Evolutionary conservation across 2,113 vertebrate species (phyloP).

Genomic region (Strix aluco): DNA sequence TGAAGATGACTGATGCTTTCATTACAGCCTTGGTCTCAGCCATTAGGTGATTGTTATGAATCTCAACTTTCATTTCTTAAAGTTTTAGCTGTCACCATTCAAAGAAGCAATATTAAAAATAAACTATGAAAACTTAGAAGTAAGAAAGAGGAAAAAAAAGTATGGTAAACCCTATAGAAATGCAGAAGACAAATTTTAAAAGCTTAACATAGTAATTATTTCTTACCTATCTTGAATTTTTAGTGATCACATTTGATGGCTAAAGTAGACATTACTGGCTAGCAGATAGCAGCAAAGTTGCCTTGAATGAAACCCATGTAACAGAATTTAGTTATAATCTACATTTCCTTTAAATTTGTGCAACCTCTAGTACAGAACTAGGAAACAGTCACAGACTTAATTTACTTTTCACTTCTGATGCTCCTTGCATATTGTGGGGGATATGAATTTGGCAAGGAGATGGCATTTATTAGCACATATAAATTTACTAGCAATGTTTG

Average conservation of each 20-base stretch:
- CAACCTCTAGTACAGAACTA: not conserved
- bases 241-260: not conserved
- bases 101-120: not conserved
- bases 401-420: slow-evolving; percentile 48
- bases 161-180: not conserved
- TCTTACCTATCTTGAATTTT: not conserved
- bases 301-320: not conserved
- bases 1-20: slow-evolving; percentile 32
- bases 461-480: slow-evolving; percentile 53
- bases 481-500: slow-evolving; percentile 59
- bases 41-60: not conserved
- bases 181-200: not conserved
- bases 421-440: slow-evolving; percentile 22
- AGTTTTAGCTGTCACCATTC: not conserved
- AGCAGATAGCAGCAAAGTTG: not conserved
- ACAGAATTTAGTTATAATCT: not conserved
- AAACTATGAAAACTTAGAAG: not conserved
- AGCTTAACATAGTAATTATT: not conserved
- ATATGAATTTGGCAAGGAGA: slow-evolving; percentile 30
- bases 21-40: not conserved
- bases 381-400: slow-evolving; percentile 35
- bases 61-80: not conserved
- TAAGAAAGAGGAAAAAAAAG: not conserved
- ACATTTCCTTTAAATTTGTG: not conserved
- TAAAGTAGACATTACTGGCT: not conserved